Base-by-base conservation (phyloP, 2,888 invertebrate genomes). In the Matsumyia berberina region DNA sequence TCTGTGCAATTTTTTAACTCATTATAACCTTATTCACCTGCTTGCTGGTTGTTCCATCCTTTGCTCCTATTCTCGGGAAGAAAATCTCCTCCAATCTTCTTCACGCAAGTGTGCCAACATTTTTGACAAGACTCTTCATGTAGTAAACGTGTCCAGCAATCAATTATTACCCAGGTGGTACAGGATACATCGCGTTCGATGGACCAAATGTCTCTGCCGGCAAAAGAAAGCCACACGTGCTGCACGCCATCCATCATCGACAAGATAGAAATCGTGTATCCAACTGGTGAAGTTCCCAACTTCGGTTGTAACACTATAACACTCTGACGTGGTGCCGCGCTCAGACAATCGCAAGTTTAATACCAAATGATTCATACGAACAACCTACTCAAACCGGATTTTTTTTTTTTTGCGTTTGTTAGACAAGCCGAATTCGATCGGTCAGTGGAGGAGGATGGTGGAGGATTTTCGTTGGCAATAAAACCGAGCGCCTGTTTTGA, bases 181-280 rank as follows among this genome's bases (percentile, higher is more conserved):
- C 53, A 62, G 62, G 70, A 80, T 60, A 35, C 67, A 66, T 51
- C 55, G 37, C 37, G 31, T 53, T 74, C 69, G 69, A 70, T 53
- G 44, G n/a, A 51, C 15, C 53, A 74, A 67, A 69, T 35, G 37
- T 31, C 42, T 19, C n/a, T n/a, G n/a, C n/a, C n/a, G 24, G 12
- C 19, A 11, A 49, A 57, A 70, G 55, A 66, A 72, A 82, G 77
- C 31, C 64, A 60, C 60, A 77, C 64, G 64, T 72, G 70, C 64
- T 66, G 77, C 82, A 77, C 82, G 77, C 66, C 57, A 82, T 82
- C 72, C 44, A 82, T 76, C 66, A 66, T 77, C 76, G 11, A 9
- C 49, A 9, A 82, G 67, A 60, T 67, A 73, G 29, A 60, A 78
- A 80, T 60, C 70, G 62, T 78, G 62, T 60, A 53, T 69, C 66